Evolutionary conservation across 2,113 vertebrate species (phyloP).

Genomic region (Laterallus jamaicensis): DNA sequence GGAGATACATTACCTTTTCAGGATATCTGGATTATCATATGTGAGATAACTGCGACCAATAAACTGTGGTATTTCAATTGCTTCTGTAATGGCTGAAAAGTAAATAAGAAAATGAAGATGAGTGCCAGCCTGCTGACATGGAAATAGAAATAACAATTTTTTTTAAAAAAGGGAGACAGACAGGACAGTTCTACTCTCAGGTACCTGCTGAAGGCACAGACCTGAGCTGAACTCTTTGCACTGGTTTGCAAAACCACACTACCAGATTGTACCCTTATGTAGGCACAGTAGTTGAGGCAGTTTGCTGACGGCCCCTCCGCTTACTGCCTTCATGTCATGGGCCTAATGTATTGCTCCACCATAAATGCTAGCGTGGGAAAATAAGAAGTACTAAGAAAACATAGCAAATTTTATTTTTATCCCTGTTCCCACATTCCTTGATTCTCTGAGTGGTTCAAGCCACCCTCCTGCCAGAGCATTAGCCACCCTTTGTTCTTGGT

Average conservation of each 20-base stretch:
- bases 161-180: not conserved
- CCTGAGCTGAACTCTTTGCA: not conserved
- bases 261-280: not conserved
- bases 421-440: not conserved
- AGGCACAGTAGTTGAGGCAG: not conserved
- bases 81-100: conserved; percentile 86
- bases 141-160: not conserved
- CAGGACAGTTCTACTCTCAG: not conserved
- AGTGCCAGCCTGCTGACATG: conserved; percentile 38
- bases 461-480: not conserved
- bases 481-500: not conserved
- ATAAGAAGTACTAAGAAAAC: not conserved
- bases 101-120: not conserved
- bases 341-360: not conserved
- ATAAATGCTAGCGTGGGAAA: not conserved
- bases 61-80: conserved; percentile 97
- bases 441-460: not conserved
- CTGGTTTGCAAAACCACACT: not conserved
- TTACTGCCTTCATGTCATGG: not conserved
- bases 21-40: conserved; percentile 88
- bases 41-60: conserved; percentile 94
- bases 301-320: not conserved
- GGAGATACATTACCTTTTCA: conserved; percentile 83
- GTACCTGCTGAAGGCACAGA: not conserved
- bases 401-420: not conserved